Base-by-base conservation (phyloP, 2,113 vertebrate species). In the Hypanus sabinus region DNA sequence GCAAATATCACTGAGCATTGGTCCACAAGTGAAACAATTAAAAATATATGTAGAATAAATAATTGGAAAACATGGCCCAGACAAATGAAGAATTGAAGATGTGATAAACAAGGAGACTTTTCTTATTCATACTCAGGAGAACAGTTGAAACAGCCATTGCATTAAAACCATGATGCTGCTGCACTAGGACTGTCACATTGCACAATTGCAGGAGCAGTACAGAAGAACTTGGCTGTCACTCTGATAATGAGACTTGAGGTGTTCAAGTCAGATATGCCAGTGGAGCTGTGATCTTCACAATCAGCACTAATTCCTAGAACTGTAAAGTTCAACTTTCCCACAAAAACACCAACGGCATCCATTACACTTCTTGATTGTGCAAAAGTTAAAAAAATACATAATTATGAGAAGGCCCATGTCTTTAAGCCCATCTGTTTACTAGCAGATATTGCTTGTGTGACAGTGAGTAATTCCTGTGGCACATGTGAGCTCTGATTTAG, bases 141-240 rank as follows among this genome's bases (percentile, higher is more conserved):
- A 90, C 36, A 68, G 87, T 90, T 90, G 87, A 90, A 68, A 46
- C 60, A 90, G 57, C 33, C 14, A 5, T 68, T 90, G 60, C 87
- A 90, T 90, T 90, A 90, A 90, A 30, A 68, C 60, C 27, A 90
- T 90, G 68, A 90, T 90, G 62, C 6, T 68, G 60, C 60, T 20
- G 22, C 36, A 62, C 33, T 65, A 33, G 62, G n/a, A 33, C 16
- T 90, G 87, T 90, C 87, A 90, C 30, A 33, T 33, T 33, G 62
- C 60, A 68, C 87, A 90, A 90, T 65, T 90, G 68, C 62, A 90
- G 87, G 14, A 30, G 16, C 55, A 90, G 87, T 30, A 68, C 60
- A 90, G 11, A 90, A 68, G 30, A 90, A 30, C 87, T 65, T 65
- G 33, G 16, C 87, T 90, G 87, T 90, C 87, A 68, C 30, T 12